Evolutionary conservation across 2,113 vertebrate species (phyloP).

Genomic region (Eurystomus gularis): DNA sequence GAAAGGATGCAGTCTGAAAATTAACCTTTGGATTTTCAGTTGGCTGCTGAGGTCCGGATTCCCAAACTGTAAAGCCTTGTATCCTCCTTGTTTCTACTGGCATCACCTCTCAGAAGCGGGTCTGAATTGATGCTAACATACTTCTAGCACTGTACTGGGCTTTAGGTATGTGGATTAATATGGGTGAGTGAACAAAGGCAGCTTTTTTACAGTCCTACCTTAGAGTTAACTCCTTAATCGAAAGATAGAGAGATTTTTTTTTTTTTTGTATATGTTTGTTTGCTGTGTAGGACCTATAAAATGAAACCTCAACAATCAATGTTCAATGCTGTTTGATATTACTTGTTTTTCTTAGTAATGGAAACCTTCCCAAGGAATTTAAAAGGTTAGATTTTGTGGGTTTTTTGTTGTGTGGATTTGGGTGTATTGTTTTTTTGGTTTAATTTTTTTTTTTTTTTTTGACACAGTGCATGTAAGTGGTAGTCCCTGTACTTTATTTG

Average conservation of each 20-base stretch:
- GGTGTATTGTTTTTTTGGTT: neutral
- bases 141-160: neutral
- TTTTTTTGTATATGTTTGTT: neutral
- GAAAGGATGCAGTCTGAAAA: neutral
- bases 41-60: neutral
- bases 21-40: neutral
- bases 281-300: neutral
- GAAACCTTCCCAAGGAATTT: neutral
- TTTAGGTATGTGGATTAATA: neutral
- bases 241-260: neutral
- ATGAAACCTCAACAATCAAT: neutral
- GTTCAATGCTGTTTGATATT: neutral
- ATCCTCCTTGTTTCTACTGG: neutral
- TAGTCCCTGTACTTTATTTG: neutral
- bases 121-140: neutral
- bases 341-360: neutral
- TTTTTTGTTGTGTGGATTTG: neutral
- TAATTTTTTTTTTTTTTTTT: neutral
- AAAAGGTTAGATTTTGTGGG: neutral
- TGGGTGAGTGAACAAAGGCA: neutral
- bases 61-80: neutral
- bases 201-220: neutral
- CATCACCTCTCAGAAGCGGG: neutral
- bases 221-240: neutral
- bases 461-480: rapidly evolving